These are phyloP conservation scores for Falcunculus frontatus DNA, from an alignment of 2,113 vertebrate species.

Conservation along the genomic window DNA sequence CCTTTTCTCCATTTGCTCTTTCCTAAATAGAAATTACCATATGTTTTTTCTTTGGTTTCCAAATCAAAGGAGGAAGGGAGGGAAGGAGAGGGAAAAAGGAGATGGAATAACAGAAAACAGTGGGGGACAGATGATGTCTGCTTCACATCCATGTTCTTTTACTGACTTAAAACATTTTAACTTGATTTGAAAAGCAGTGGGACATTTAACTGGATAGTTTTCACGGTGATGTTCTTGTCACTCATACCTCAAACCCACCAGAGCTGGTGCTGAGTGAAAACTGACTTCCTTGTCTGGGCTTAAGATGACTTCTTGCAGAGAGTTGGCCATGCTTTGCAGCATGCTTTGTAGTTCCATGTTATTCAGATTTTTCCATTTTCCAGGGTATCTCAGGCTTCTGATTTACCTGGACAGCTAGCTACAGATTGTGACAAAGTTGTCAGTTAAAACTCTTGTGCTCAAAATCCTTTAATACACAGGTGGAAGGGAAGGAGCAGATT, in stretches of 20 bases:
- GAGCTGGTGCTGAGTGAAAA: neutral
- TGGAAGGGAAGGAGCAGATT: neutral
- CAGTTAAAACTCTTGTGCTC: neutral
- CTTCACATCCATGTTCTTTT: neutral
- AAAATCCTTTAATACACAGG: neutral
- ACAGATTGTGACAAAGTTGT: neutral
- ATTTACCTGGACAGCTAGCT: neutral
- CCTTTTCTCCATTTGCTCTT: neutral
- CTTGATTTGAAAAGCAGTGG: neutral
- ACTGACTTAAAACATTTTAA: neutral
- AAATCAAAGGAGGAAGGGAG: neutral
- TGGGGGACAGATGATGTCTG: neutral
- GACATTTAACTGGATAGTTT: neutral
- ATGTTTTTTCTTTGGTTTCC: neutral
- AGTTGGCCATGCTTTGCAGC: neutral
- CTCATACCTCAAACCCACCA: neutral
- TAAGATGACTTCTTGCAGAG: neutral
- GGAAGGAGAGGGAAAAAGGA: neutral
- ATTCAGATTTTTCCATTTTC: neutral
- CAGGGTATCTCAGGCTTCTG: neutral
- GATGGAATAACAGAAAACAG: neutral
- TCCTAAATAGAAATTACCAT: neutral
- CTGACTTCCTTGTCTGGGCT: neutral
- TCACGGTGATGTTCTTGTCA: neutral
- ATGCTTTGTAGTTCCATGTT: neutral